Evolutionary conservation across 2,888 invertebrate genomes (phyloP).

Genomic region (Acleris emargana): DNA sequence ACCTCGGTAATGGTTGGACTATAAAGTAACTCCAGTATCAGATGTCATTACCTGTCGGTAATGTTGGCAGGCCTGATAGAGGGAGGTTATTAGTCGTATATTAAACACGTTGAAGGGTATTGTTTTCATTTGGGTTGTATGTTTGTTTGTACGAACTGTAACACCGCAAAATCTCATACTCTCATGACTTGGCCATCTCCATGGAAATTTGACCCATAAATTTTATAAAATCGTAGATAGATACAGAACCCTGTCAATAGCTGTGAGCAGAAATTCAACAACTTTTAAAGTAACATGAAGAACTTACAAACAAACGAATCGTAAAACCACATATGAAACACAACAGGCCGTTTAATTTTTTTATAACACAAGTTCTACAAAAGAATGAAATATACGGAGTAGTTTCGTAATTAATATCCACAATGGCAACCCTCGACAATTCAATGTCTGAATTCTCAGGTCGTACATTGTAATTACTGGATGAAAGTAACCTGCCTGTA

Average conservation of each 20-base stretch:
- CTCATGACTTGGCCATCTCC: too few relatives aligned
- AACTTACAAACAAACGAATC: not conserved
- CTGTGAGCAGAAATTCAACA: too few relatives aligned
- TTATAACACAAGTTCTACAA: conserved; percentile 54
- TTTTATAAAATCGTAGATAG: too few relatives aligned
- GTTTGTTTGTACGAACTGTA: not conserved
- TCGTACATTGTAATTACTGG: conserved; percentile 78
- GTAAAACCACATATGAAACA: conserved; percentile 2
- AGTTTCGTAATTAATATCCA: conserved; percentile 68
- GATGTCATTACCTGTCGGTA: conserved; percentile 43
- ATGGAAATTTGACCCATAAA: too few relatives aligned
- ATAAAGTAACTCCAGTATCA: conserved; percentile 54
- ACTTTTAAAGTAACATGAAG: too few relatives aligned
- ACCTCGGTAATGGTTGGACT: conserved; percentile 39
- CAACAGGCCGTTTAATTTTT: conserved; percentile 35
- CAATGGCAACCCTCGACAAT: conserved; percentile 55
- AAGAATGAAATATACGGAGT: conserved; percentile 57
- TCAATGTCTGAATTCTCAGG: conserved; percentile 57
- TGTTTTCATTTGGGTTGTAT: not conserved
- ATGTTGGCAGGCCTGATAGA: conserved; percentile 34
- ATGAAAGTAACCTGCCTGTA: conserved; percentile 81
- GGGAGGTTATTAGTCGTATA: conserved; percentile 12
- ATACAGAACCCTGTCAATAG: too few relatives aligned
- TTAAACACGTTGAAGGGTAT: not conserved
- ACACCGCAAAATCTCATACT: too few relatives aligned